A percentile compares a stretch with the other conserved stretches of the same genome.
phyloP scores from a whole-genome alignment of 2,113 vertebrate genomes.

The Tamias sibiricus region DNA sequence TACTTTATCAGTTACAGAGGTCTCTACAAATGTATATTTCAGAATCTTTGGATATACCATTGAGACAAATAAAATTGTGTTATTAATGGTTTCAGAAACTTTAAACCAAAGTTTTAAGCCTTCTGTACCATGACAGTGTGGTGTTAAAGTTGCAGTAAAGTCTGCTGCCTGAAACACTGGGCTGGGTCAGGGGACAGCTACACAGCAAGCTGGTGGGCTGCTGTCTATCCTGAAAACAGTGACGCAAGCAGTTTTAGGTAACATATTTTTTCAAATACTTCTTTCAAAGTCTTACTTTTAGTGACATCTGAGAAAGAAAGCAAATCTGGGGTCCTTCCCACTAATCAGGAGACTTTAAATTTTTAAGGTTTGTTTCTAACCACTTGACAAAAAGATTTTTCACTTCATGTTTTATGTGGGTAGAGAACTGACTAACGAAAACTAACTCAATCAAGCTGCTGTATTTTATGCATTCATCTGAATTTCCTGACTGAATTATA shows the following conservation, averaged over 20 bases:
- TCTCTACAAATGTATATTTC: background rate
- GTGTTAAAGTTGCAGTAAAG: background rate
- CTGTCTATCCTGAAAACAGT: background rate
- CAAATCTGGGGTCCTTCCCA: background rate
- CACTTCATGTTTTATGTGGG: constrained; percentile 27
- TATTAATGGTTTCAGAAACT: background rate
- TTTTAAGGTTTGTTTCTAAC: background rate
- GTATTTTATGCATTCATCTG: constrained; percentile 53
- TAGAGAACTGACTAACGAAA: background rate
- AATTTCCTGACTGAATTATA: constrained; percentile 70
- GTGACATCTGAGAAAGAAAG: background rate
- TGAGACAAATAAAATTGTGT: background rate
- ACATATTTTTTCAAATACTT: background rate
- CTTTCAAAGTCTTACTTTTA: background rate
- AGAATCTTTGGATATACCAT: background rate
- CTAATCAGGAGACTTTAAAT: background rate
- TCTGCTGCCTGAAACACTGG: background rate
- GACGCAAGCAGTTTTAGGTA: background rate
- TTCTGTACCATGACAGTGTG: background rate
- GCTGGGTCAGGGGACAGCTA: background rate
- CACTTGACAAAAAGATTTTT: constrained; percentile 41
- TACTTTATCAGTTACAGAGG: background rate
- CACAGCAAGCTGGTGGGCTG: background rate
- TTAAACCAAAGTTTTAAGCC: background rate
- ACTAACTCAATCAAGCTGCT: constrained; percentile 66